A percentile compares a stretch with the other conserved stretches of the same genome.
Conservation (phyloP, 2,113 vertebrate species). For the Pluvialis apricaria region DNA sequence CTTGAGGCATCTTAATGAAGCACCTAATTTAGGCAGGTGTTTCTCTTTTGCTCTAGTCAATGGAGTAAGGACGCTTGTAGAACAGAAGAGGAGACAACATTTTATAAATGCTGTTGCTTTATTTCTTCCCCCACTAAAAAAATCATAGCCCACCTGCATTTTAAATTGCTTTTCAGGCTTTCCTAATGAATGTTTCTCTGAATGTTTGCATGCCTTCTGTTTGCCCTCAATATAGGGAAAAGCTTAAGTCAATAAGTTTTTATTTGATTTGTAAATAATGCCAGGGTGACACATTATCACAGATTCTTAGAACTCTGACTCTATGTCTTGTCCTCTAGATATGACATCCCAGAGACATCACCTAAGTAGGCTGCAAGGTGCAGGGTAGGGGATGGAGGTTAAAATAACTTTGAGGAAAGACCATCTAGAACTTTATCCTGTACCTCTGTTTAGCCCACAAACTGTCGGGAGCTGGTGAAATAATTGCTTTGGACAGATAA, state of each 20-base stretch:
- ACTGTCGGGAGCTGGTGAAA: neutral
- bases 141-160: neutral
- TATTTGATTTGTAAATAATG: conserved; percentile 54
- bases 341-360: neutral
- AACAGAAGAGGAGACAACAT: neutral
- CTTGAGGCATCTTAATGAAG: neutral
- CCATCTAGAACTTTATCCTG: neutral
- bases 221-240: conserved; percentile 32
- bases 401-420: neutral
- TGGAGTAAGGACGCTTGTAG: neutral
- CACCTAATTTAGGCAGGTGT: neutral
- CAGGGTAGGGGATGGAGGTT: neutral
- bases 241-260: conserved; percentile 12
- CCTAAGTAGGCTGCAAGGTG: neutral
- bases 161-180: conserved; percentile 40
- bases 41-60: neutral
- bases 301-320: neutral
- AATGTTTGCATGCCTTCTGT: conserved; percentile 21
- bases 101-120: conserved; percentile 1
- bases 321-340: neutral
- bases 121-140: neutral
- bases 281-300: neutral
- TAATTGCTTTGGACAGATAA: conserved; percentile 61
- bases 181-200: conserved; percentile 13
- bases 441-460: conserved; percentile 34